phyloP scores from a whole-genome alignment of 2,113 vertebrate genomes.

The Cyprinodon tularosa region DNA sequence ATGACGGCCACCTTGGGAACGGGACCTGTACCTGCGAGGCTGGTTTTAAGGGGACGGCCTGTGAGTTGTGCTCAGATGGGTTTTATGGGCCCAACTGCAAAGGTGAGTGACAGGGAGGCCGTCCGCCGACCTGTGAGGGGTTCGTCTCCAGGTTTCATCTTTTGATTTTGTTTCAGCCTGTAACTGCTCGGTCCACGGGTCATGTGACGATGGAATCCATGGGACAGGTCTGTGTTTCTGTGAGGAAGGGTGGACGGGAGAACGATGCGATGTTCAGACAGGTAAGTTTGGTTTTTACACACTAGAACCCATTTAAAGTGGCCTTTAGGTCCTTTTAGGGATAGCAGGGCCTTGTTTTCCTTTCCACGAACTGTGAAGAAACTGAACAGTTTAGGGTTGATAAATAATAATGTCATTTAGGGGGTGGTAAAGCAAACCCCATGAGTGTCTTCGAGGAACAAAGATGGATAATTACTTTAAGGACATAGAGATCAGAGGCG shows the following conservation, averaged over 20 bases:
- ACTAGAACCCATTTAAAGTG: background rate
- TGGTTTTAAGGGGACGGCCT: slow-evolving; percentile 85
- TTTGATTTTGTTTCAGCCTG: slow-evolving; percentile 79
- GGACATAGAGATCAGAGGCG: no score
- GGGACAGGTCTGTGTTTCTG: slow-evolving; percentile 89
- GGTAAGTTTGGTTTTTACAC: slow-evolving; percentile 68
- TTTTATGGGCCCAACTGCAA: slow-evolving; percentile 84
- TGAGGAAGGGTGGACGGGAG: slow-evolving; percentile 87
- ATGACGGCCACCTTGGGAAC: slow-evolving; percentile 76
- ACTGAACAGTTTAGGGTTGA: background rate
- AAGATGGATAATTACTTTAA: no score
- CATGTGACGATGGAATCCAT: slow-evolving; percentile 83
- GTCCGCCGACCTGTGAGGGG: background rate
- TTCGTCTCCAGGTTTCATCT: background rate
- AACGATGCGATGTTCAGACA: slow-evolving; percentile 80
- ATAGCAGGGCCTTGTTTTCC: background rate
- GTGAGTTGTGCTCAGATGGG: slow-evolving; percentile 83
- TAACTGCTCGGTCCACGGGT: slow-evolving; percentile 84
- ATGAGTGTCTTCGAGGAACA: no score
- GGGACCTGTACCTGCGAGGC: slow-evolving; percentile 85
- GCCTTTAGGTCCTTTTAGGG: background rate
- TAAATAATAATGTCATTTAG: no score
- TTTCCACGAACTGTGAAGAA: background rate
- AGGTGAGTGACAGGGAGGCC: slow-evolving; percentile 69
- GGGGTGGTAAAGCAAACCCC: no score